A percentile compares a stretch with the other conserved stretches of the same genome.
Conservation (phyloP, 2,113 vertebrate species). For the Malurus elegans region DNA sequence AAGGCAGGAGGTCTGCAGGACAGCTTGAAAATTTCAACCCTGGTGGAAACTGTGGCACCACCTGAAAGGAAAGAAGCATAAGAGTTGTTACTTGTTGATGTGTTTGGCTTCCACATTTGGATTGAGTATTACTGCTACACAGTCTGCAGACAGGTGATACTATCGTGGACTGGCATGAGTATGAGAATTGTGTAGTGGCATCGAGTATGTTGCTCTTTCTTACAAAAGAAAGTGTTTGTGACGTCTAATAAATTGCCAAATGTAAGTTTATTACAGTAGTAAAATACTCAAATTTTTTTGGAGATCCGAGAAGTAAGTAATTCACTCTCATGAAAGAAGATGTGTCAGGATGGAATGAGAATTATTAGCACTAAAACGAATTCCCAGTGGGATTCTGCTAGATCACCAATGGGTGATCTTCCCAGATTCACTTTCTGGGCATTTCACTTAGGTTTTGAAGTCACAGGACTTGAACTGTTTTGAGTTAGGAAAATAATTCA, state of each 20-base stretch:
- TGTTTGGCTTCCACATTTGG: neutral
- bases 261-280: neutral
- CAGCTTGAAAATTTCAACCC: conserved; percentile 63
- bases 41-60: conserved; percentile 48
- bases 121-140: neutral
- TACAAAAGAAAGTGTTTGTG: neutral
- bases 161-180: neutral
- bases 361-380: neutral
- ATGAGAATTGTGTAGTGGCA: neutral
- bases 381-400: neutral
- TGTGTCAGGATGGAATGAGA: neutral
- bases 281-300: neutral
- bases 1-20: conserved; percentile 61
- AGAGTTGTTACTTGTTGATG: neutral
- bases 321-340: neutral
- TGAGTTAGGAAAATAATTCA: neutral
- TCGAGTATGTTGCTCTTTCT: neutral
- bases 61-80: neutral
- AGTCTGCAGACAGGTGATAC: neutral
- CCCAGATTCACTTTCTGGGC: neutral
- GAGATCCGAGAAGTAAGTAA: neutral
- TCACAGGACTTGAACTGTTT: neutral
- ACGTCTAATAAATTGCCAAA: neutral
- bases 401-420: neutral
- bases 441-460: neutral